A percentile compares a stretch with the other conserved stretches of the same genome.
Evolutionary conservation across 2,888 invertebrate species (phyloP).

Genomic region (Synanthedon myopaeformis): DNA sequence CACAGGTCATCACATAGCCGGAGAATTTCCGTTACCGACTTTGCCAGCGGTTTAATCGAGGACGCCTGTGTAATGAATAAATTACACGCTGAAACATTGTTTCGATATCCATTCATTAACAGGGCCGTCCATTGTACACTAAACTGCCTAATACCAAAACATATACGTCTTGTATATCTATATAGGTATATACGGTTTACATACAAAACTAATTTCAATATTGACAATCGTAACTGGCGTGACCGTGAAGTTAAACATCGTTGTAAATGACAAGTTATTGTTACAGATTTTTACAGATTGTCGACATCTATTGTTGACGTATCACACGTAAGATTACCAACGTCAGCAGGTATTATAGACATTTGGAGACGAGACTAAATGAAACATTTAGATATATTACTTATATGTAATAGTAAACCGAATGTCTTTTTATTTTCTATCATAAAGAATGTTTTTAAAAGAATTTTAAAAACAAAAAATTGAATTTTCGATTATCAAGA

Average conservation of each 20-base stretch:
- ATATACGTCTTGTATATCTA: neutral
- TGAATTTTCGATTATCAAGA: too few species aligned
- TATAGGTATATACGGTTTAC: neutral
- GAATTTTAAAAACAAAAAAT: too few species aligned
- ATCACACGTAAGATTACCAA: neutral
- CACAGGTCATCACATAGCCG: conserved; percentile 42
- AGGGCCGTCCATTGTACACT: conserved; percentile 27
- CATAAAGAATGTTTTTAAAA: too few species aligned
- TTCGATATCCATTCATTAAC: conserved; percentile 59
- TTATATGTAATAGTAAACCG: too few species aligned
- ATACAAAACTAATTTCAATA: conserved; percentile 42
- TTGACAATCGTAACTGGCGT: conserved; percentile 42
- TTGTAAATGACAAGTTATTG: conserved; percentile 20
- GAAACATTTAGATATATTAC: too few species aligned
- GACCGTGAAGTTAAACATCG: conserved; percentile 28
- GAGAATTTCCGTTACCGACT: conserved; percentile 55
- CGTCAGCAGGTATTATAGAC: neutral
- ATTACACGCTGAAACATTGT: conserved; percentile 70
- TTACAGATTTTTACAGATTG: conserved; percentile 20
- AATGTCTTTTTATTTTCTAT: too few species aligned
- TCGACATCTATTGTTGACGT: conserved; percentile 3
- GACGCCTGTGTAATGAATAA: conserved; percentile 68
- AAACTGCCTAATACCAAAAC: neutral
- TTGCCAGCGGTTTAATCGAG: conserved; percentile 46
- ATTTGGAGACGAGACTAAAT: too few species aligned